Evolutionary conservation across 1,140 invertebrate species (phyloP), one percentile per base, ranked within the genome.

Genomic region (Orius insidiosus): DNA sequence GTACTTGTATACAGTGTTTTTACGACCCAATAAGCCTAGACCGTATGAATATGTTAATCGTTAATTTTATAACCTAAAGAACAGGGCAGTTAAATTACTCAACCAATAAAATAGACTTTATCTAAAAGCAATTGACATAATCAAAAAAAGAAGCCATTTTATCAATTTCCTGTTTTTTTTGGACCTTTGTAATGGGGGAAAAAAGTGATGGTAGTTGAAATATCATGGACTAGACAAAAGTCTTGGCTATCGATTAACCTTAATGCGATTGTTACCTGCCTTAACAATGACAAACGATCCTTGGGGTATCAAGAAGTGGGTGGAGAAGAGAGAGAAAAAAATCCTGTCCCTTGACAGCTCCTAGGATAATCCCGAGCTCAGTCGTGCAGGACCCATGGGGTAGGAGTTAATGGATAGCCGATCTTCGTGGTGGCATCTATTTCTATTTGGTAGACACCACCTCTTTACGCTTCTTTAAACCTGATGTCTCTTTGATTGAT

Each of bases 231-330:
- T 36, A 11, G 14, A 15, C n/a, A n/a, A 36, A 36, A 36, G 35
- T 9, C 14, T 36, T 15, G n/a, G 35, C n/a, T 36, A 36, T 36
- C 35, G 35, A 36, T 36, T 36, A 15, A 36, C n/a, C 35, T 15
- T 36, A 36, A 36, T 36, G 35, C 35, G 35, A 36, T 36, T 36
- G 35, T 36, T 36, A 36, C 35, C 35, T 36, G 35, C 35, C 35
- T 15, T 36, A 36, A 36, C 35, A 36, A 36, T 36, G 35, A 36
- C 35, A 36, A 36, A 36, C 35, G 35, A 36, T 36, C 14, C 35
- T 36, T 15, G 9, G n/a, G n/a, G 14, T 36, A 36, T 15, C 14
- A 11, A 36, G 14, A 36, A n/a, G n/a, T 36, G n/a, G 14, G n/a
- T 36, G 35, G 35, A 36, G 35, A 10, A 15, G 14, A 36, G n/a